These are phyloP conservation scores for Illadopsis cleaveri DNA, from an alignment of 2,113 vertebrate species.

Conservation along the genomic window DNA sequence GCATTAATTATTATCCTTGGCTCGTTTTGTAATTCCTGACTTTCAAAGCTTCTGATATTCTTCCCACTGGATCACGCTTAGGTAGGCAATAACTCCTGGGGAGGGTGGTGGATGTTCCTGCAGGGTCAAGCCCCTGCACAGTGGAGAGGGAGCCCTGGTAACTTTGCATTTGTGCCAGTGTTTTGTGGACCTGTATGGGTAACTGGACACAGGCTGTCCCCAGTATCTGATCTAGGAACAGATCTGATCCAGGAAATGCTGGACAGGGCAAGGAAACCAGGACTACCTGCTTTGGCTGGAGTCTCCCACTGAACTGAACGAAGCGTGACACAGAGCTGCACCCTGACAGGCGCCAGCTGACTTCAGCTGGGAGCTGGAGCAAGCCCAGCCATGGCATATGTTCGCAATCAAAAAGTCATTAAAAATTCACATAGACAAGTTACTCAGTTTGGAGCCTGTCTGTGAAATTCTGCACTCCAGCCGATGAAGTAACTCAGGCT, in stretches of 20 bases:
- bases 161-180: fast-evolving
- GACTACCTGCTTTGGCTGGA: neutral
- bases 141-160: neutral
- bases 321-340: neutral
- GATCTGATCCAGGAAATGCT: neutral
- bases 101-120: neutral
- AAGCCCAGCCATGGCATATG: conserved; percentile 35
- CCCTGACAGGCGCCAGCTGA: conserved; percentile 14
- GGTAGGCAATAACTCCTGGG: neutral
- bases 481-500: neutral
- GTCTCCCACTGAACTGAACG: fast-evolving
- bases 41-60: neutral
- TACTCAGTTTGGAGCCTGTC: neutral
- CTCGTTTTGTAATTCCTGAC: neutral
- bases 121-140: fast-evolving
- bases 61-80: neutral
- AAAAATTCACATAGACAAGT: conserved; percentile 52
- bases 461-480: neutral
- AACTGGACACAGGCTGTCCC: neutral
- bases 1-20: neutral
- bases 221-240: fast-evolving
- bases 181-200: fast-evolving
- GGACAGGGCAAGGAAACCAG: neutral
- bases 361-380: conserved; percentile 43
- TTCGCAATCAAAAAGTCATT: conserved; percentile 47